Base-by-base conservation (phyloP, 2,888 invertebrate genomes). In the Drosophila vallismaia region DNA sequence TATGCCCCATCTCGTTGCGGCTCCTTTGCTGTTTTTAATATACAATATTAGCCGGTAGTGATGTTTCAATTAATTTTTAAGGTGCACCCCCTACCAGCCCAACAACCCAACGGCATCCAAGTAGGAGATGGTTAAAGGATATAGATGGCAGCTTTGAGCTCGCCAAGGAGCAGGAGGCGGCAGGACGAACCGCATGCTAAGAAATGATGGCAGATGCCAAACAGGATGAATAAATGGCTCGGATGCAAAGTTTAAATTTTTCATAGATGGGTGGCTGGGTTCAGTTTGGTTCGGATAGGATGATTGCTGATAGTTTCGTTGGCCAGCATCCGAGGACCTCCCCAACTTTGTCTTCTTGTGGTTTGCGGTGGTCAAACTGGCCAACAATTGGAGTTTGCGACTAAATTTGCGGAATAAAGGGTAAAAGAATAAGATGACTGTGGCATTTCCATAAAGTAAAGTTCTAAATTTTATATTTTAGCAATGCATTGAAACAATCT, bases 61-160 rank as follows among this genome's bases (percentile, higher is more conserved):
- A 88, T 85, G 87, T 72, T 86, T 85, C 84, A 85, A 88, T 88
- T 88, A 85, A 88, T 88, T 84, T 79, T 77, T 83, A 88, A 86
- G 88, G 86, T 84, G 70, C 53, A 38, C 55, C 55, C 54, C 59
- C 10, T 19, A 19, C 19, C 45, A 33, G 29, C 24, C 33, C 46
- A 28, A n/a, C 48, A 29, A 10, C 7, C 14, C 14, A 2, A 10
- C 28, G 14, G 31, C 45, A 33, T 26, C 24, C 31, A 26, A 33
- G 24, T 10, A 19, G 1, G 14, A 46, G 54, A 49, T 40, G 44
- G 12, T 31, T 49, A 26, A 42, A 38, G 19, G 48, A 50, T 38
- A 68, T 19, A 24, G 55, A 67, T 26, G 36, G 49, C 24, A 14
- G 48, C 24, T 36, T 29, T 19, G 45, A 53, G 59, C 28, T 36